A percentile compares a stretch with the other conserved stretches of the same genome.
phyloP scores from a whole-genome alignment of 2,113 vertebrate genomes.

The Piaya cayana region DNA sequence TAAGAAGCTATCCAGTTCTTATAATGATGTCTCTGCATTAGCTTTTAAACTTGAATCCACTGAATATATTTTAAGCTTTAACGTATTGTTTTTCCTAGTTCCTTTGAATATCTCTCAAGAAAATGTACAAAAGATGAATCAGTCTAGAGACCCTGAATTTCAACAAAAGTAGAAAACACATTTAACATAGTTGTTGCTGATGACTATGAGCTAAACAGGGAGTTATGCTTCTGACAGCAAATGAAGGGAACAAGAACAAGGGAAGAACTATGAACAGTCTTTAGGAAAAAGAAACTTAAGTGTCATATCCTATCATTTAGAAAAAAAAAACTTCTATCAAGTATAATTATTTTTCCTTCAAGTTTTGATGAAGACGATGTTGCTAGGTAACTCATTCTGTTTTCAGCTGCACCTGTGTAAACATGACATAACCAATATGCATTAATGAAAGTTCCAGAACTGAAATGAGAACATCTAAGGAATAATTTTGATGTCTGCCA shows the following conservation, averaged over 20 bases:
- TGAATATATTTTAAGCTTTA: background rate
- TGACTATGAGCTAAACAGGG: background rate
- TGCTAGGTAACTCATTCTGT: constrained; percentile 3
- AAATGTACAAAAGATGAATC: background rate
- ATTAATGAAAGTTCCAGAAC: background rate
- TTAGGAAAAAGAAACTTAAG: background rate
- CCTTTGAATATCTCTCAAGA: background rate
- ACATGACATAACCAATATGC: background rate
- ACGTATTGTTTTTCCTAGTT: background rate
- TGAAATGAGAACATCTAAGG: background rate
- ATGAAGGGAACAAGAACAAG: background rate
- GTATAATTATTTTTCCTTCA: constrained; percentile 7
- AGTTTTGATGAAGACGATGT: background rate
- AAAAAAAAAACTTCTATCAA: constrained; percentile 9
- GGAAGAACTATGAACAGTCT: background rate
- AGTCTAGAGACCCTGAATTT: constrained; percentile 1
- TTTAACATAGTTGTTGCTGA: background rate
- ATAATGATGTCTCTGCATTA: background rate
- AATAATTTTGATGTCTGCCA: background rate
- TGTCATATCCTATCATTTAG: constrained; percentile 7
- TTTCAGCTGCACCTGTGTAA: background rate
- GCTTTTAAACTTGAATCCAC: background rate
- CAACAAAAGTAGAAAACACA: background rate
- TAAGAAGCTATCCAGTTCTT: background rate
- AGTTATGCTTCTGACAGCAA: background rate